phyloP scores from a whole-genome alignment of 2,888 invertebrate genomes.

The Agrotis ipsilon region DNA sequence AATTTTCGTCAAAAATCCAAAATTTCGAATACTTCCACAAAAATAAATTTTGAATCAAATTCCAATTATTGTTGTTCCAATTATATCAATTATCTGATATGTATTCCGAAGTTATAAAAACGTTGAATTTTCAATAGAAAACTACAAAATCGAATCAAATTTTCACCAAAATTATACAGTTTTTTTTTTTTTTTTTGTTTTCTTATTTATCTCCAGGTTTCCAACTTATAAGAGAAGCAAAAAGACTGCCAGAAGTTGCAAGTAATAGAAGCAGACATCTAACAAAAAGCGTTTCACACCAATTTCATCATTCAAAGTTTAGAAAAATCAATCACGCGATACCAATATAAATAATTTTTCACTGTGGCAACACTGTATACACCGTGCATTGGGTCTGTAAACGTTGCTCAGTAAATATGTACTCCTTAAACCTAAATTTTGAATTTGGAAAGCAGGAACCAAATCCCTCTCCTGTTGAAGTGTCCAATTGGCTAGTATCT shows the following conservation, averaged over 20 bases:
- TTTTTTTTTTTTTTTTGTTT: background rate
- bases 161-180: background rate
- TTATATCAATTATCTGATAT: background rate
- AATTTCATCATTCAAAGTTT: constrained; percentile 1
- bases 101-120: no score
- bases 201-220: background rate
- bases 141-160: background rate
- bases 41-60: constrained; percentile 11
- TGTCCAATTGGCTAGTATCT: constrained; percentile 14
- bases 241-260: constrained; percentile 1
- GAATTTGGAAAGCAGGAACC: background rate
- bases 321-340: constrained; percentile 5
- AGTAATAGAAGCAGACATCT: background rate
- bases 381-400: constrained; percentile 21
- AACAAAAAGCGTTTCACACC: constrained; percentile 19
- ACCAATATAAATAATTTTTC: background rate
- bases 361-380: constrained; percentile 23
- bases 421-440: constrained; percentile 19
- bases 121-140: background rate
- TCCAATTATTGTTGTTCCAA: constrained; percentile 1
- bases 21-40: background rate
- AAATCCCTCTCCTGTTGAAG: background rate
- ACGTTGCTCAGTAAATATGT: background rate
- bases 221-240: constrained; percentile 13
- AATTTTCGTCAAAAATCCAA: background rate